phyloP scores from a whole-genome alignment of 2,113 vertebrate genomes.

The Pontoporia blainvillei region DNA sequence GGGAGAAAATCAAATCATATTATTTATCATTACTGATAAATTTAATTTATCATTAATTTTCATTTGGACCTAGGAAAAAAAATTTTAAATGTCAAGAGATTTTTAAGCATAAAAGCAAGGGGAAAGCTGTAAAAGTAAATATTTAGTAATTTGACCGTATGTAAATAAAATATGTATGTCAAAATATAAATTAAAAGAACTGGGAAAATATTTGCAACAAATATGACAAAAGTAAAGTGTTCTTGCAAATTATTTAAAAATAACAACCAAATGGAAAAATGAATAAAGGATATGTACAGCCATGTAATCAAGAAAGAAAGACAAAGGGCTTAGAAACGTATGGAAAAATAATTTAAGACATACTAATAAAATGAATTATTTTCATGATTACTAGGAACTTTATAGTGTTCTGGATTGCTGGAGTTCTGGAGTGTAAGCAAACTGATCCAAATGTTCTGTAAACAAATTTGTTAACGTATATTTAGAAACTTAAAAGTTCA shows the following conservation, averaged over 20 bases:
- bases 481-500: conserved; percentile 12
- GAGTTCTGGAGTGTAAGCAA: no score
- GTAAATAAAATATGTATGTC: neutral
- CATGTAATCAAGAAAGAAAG: neutral
- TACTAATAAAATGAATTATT: neutral
- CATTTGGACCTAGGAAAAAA: neutral
- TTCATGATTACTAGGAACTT: neutral
- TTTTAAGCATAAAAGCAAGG: neutral
- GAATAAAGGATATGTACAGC: neutral
- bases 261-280: neutral
- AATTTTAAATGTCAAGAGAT: neutral
- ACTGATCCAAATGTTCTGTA: neutral
- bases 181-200: neutral
- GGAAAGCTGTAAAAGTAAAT: neutral
- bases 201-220: neutral
- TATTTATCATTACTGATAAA: neutral
- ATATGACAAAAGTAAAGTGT: neutral
- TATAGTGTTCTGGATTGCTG: neutral
- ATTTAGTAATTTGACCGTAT: neutral
- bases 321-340: neutral
- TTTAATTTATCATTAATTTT: neutral
- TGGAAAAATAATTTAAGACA: neutral
- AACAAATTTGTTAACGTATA: neutral
- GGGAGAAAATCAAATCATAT: neutral
- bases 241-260: neutral